Evolutionary conservation across 2,113 vertebrate genomes (phyloP), one percentile per base, ranked within the genome.

Genomic region (Oreochromis tanganicae): DNA sequence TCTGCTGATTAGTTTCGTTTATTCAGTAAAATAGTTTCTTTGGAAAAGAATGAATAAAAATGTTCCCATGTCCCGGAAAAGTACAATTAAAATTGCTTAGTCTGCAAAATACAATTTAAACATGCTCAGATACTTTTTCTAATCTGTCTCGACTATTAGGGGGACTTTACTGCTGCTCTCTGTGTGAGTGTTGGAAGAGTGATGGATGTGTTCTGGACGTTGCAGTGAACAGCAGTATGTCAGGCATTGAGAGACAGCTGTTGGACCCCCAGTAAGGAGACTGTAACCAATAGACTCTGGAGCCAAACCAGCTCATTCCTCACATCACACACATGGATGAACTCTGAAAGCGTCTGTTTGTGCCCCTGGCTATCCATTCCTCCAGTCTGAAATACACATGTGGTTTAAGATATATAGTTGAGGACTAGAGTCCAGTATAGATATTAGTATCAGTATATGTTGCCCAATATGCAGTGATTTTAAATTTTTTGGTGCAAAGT

Each of bases 211-310:
- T 63, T 71, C 27, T 2, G 12, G 36, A 54, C 17, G 54, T 55
- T 71, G 38, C 75, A 59, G 50, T 50, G 78, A 71, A 41, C 75
- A 54, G 54, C 63, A 81, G 89, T 80, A 87, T 89, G 85, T 52
- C 87, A 52, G 61, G 71, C 87, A 88, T 83, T 52, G 86, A 80
- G 89, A 84, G 75, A 87, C 96, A 97, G 96, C 95, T 97, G 96
- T 85, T 94, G 82, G 57, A 83, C 52, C 82, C 24, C 73, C 87
- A 85, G 88, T 85, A 87, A 82, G 87, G 88, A 91, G 91, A 91
- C 86, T 83, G 71, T 91, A 84, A 19, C 41, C 80, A 63, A 27
- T 52, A 48, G 68, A 89, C 75, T 38, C 14, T 80, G 48, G 19
- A 88, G 87, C 87, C 88, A 90, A 61, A 84, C 87, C 56, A 83